Base-by-base conservation (phyloP, 2,888 invertebrate genomes). In the Allolobophora icterica region DNA sequence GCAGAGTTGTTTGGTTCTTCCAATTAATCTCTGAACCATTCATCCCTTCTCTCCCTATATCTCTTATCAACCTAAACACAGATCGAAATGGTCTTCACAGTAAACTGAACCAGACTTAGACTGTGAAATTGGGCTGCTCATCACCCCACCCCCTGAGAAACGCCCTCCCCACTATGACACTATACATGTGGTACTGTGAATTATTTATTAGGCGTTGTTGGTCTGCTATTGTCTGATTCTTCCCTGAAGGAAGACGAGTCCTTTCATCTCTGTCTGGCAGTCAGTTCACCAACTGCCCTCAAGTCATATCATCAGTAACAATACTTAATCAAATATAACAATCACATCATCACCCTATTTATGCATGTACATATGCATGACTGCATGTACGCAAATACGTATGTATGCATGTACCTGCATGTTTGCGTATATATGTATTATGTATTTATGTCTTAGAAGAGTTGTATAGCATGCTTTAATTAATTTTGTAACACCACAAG, bases 1-100 rank as follows among this genome's bases (percentile, higher is more conserved):
- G n/a, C 13, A 71, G 71, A 71, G n/a, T 71, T n/a, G n/a, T 71
- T 71, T 71, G 71, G 71, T n/a, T 71, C 71, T 71, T 71, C 71
- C 8, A 13, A 71, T 71, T 71, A 71, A 71, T 71, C 71, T n/a
- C n/a, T 6, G 8, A 71, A n/a, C 71, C 71, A n/a, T 71, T 71
- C n/a, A 71, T n/a, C 71, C 71, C 71, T 71, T n/a, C 71, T 52
- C 52, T 6, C n/a, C 11, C 30, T 58, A 17, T 17, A 42, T 71
- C 30, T 30, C 71, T 71, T 71, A 71, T 71, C 71, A n/a, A n/a
- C 71, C 71, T n/a, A 71, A 71, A n/a, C 71, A 71, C 71, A 71
- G 71, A 71, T 30, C 52, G 1, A 21, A 71, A 71, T n/a, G 71
- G n/a, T 71, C 71, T 13, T n/a, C 71, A 71, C 30, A n/a, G n/a